phyloP scores from a whole-genome alignment of 1,140 invertebrate species.

The Pinna nobilis region DNA sequence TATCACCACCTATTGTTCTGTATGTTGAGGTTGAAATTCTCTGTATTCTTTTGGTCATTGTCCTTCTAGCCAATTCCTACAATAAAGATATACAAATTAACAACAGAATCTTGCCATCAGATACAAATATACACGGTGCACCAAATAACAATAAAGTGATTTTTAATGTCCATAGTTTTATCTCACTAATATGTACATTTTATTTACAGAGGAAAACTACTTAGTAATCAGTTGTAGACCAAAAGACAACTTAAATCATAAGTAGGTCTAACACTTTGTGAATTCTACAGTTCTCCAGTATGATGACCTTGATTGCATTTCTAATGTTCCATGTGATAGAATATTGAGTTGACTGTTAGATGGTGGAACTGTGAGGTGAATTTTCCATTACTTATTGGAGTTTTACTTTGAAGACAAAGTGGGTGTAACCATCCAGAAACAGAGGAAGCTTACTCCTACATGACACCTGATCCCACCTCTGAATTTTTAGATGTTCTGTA shows the following conservation, averaged over 20 bases:
- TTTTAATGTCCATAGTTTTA: background rate
- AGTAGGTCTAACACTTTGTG: background rate
- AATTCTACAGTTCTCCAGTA: no score
- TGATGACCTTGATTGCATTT: no score
- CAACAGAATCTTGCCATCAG: background rate
- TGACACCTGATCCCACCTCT: no score
- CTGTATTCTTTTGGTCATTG: constrained; percentile 40
- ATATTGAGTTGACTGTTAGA: no score
- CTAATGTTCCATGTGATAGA: no score
- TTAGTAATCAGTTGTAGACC: no score
- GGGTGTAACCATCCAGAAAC: no score
- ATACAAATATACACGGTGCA: background rate
- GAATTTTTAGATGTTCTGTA: no score
- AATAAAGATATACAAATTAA: background rate
- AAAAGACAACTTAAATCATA: background rate
- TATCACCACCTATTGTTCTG: constrained; percentile 1
- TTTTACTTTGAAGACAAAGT: no score
- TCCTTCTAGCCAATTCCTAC: constrained; percentile 50
- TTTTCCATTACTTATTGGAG: no score
- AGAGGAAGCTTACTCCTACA: no score
- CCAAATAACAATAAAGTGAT: background rate
- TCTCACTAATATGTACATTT: background rate
- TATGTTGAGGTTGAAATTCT: constrained; percentile 37
- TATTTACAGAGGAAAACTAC: background rate
- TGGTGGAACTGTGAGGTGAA: no score